Percentiles rank a stretch among this genome's conserved stretches.
Evolutionary conservation across 1,140 invertebrate species (phyloP).

Genomic region (Heliconius hermathena): DNA sequence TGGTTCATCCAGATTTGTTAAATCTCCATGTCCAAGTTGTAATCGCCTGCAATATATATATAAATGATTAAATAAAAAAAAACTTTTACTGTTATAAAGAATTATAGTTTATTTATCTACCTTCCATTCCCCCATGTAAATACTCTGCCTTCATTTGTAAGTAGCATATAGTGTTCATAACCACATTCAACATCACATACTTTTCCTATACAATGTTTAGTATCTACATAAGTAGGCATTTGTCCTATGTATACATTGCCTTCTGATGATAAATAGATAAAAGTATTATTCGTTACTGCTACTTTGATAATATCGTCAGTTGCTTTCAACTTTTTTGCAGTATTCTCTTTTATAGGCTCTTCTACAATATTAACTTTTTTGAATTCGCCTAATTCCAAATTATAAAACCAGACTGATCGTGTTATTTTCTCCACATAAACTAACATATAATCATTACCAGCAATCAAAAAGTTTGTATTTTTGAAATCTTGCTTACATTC

Average conservation of each 20-base stretch:
- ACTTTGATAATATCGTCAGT: conserved; percentile 52
- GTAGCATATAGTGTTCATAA: conserved; percentile 89
- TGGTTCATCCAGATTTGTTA: conserved; percentile 85
- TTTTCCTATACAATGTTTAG: conserved; percentile 77
- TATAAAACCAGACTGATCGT: conserved; percentile 49
- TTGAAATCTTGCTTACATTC: conserved; percentile 36
- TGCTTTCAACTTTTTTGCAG: conserved; percentile 43
- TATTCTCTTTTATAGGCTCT: conserved; percentile 38
- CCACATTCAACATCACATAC: conserved; percentile 88
- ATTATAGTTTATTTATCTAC: conserved; percentile 72
- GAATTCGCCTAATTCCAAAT: conserved; percentile 49
- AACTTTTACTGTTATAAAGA: conserved; percentile 5
- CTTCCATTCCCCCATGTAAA: conserved; percentile 92
- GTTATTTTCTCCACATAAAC: conserved; percentile 46
- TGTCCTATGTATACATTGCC: conserved; percentile 82
- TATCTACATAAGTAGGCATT: conserved; percentile 83
- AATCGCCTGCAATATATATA: conserved; percentile 84
- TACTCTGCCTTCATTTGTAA: conserved; percentile 87
- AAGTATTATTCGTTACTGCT: conserved; percentile 47
- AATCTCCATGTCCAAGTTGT: conserved; percentile 90
- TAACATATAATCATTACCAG: conserved; percentile 61
- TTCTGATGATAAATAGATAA: conserved; percentile 72
- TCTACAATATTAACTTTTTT: conserved; percentile 54
- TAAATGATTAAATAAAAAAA: conserved; percentile 17
- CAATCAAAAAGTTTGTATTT: conserved; percentile 35